Conservation (phyloP, 2,113 vertebrate genomes). For the Triplophysa tibetana region DNA sequence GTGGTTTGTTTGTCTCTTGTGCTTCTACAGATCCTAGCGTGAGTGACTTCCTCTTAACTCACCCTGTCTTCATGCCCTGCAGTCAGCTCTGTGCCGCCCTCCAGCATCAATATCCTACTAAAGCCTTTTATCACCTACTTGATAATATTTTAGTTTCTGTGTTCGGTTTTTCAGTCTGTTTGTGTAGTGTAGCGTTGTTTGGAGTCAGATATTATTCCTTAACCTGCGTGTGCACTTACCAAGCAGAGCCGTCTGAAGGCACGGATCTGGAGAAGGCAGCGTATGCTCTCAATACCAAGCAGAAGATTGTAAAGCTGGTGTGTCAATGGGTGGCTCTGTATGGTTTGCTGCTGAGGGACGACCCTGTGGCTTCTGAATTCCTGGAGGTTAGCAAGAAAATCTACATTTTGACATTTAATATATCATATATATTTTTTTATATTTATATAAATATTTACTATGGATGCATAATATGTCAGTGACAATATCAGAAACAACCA, state of each 20-base stretch:
- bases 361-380: conserved; percentile 77
- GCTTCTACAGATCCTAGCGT: conserved; percentile 80
- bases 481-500: not conserved
- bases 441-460: not conserved
- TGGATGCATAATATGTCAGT: not conserved
- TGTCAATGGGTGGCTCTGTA: conserved; percentile 88
- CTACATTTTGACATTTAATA: no score
- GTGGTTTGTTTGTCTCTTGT: conserved; percentile 41
- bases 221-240: conserved; percentile 80
- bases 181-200: not conserved
- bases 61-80: conserved; percentile 91
- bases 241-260: conserved; percentile 78
- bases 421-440: no score
- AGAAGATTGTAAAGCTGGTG: conserved; percentile 86
- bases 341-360: conserved; percentile 79
- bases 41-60: conserved; percentile 89
- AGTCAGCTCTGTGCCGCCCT: conserved; percentile 84
- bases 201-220: conserved; percentile 66
- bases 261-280: conserved; percentile 83
- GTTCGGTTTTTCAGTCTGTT: not conserved
- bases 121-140: not conserved
- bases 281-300: conserved; percentile 81
- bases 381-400: conserved; percentile 79
- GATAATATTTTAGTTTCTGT: not conserved
- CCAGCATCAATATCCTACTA: conserved; percentile 88